Base-by-base conservation (phyloP, 2,888 invertebrate genomes). In the Apocheima hispidaria region DNA sequence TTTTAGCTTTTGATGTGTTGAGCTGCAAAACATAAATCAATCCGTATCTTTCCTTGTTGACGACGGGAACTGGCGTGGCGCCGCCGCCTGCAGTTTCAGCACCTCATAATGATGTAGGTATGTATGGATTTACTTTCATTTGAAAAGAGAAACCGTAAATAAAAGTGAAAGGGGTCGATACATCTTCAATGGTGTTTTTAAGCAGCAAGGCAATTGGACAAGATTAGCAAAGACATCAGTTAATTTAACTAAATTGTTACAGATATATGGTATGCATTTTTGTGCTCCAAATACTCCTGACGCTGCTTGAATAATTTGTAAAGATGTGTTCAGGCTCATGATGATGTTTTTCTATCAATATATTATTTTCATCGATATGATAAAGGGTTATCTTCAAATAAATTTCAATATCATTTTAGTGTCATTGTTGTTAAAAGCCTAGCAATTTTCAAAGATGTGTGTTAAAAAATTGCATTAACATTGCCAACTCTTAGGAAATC, bases 11-110 rank as follows among this genome's bases (percentile, higher is more conserved):
- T 63, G 68, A 65, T 68, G 60, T 65, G 57, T 54, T 43, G 36
- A 51, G 54, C 62, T 65, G 52, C 60, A 63, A 58, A 63, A 56
- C 55, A 56, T 67, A 69, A 69, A 69, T 71, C 69, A 69, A 64
- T 68, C 40, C 54, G 63, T 61, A 65, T 60, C 63, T 65, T 68
- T 69, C 59, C 66, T 62, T 60, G 68, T 65, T 57, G 63, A 60
- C 54, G 63, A 51, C 62, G 60, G 53, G 41, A 48, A 60, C 53
- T 60, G 53, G 63, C 61, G 54, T 53, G 55, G 28, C 41, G 53
- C 54, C 64, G 55, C 61, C 49, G 56, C 49, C 40, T 59, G 59
- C 53, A 50, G 60, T 65, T 58, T 56, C 66, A 57, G 60, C 51
- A 59, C 40, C 44, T 40, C 28, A 57, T 56, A 41, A 55, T 60